phyloP scores from a whole-genome alignment of 2,797 vertebrate genomes.

The Eulemur albifrons region DNA sequence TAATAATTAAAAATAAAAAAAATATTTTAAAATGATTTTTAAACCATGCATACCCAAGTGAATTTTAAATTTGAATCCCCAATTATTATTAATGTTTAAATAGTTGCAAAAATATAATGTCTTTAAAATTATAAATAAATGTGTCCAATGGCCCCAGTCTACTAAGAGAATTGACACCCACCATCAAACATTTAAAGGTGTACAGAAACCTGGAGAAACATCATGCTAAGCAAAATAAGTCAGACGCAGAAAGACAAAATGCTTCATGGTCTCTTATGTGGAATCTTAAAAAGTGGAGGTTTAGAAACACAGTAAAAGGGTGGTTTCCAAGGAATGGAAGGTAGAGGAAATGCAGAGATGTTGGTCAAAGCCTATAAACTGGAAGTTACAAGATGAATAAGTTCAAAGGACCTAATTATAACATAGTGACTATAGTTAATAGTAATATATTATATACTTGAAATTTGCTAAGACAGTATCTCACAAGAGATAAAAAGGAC shows the following conservation, averaged over 20 bases:
- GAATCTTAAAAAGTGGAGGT: neutral
- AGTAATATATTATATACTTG: neutral
- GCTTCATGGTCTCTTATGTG: neutral
- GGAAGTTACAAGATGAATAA: neutral
- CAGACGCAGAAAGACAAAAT: neutral
- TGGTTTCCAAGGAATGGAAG: neutral
- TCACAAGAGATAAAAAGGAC: neutral
- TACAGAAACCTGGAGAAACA: too few species aligned
- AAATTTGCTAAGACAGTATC: neutral
- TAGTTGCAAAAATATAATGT: neutral
- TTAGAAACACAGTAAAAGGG: neutral
- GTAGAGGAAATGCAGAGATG: neutral
- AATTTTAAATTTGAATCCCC: neutral
- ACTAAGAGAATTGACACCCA: neutral
- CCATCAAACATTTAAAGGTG: neutral
- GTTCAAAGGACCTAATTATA: neutral
- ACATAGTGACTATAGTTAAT: neutral
- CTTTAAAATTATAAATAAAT: neutral
- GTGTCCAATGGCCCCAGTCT: neutral
- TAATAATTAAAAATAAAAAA: neutral
- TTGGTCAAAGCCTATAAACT: neutral
- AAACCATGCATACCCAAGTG: neutral
- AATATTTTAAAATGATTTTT: neutral
- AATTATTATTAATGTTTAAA: neutral
- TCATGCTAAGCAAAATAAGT: neutral